Evolutionary conservation across 2,797 vertebrate species (phyloP).

Genomic region (Sebastes paucispinis): DNA sequence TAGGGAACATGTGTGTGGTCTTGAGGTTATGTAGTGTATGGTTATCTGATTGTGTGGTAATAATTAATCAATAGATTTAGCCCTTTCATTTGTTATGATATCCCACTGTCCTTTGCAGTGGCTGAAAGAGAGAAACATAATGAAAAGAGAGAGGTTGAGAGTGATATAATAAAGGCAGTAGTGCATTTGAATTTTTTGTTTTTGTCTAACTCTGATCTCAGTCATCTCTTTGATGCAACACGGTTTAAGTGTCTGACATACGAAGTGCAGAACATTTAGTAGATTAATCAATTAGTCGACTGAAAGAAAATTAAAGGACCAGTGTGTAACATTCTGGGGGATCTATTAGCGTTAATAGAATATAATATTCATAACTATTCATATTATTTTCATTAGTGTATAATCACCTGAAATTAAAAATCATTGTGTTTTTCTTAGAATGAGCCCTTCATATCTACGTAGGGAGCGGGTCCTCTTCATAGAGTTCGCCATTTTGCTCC

Average conservation of each 20-base stretch:
- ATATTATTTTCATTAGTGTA: no score
- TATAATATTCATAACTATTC: background rate
- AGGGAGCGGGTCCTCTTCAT: no score
- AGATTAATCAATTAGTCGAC: background rate
- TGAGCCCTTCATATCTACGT: no score
- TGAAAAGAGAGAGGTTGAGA: background rate
- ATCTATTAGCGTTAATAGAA: background rate
- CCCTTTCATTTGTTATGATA: background rate
- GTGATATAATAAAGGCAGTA: background rate
- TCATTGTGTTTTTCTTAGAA: no score
- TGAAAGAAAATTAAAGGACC: background rate
- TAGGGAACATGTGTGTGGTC: background rate
- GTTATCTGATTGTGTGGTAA: background rate
- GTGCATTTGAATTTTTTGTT: background rate
- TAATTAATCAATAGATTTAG: background rate
- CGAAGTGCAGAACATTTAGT: background rate
- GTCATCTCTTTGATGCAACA: background rate
- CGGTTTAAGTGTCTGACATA: background rate
- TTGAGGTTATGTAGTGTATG: background rate
- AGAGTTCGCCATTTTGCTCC: no score
- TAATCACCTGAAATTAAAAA: background rate
- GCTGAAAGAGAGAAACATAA: background rate
- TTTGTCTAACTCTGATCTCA: background rate
- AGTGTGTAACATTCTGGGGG: background rate
- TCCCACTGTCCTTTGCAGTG: background rate